Conservation (phyloP, 2,888 invertebrate genomes). For the Eilema depressum region DNA sequence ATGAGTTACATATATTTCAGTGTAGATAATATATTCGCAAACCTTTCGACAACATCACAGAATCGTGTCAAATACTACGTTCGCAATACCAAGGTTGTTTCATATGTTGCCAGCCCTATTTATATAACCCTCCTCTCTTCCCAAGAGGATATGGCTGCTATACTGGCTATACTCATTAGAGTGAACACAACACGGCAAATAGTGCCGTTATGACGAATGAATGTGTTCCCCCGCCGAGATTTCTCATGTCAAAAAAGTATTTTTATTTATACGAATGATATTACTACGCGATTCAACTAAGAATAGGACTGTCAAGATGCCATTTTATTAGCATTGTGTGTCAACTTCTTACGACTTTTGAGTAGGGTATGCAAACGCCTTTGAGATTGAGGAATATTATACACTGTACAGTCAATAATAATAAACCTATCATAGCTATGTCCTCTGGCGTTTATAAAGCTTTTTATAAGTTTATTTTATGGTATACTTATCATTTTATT, state of each 20-base stretch:
- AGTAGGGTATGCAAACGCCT: background rate
- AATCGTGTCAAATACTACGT: background rate
- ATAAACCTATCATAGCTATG: background rate
- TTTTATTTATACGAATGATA: background rate
- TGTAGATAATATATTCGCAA: too few relatives aligned
- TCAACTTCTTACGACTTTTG: background rate
- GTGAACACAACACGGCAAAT: background rate
- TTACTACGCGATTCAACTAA: background rate
- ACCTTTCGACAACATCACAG: background rate
- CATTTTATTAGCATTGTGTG: background rate
- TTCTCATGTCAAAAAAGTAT: constrained; percentile 1
- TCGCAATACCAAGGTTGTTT: background rate
- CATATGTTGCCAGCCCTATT: background rate
- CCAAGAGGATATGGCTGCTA: background rate
- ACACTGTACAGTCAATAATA: background rate
- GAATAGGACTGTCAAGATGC: background rate
- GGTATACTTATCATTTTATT: too few relatives aligned
- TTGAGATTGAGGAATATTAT: too few relatives aligned
- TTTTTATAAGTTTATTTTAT: too few relatives aligned
- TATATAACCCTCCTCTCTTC: background rate
- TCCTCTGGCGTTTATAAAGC: too few relatives aligned
- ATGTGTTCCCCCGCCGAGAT: background rate
- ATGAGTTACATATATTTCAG: too few relatives aligned
- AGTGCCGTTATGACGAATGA: background rate
- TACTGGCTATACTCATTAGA: background rate